Evolutionary conservation across 2,797 vertebrate species (phyloP), one percentile per base, ranked within the genome.

Genomic region (Borostomias antarcticus): DNA sequence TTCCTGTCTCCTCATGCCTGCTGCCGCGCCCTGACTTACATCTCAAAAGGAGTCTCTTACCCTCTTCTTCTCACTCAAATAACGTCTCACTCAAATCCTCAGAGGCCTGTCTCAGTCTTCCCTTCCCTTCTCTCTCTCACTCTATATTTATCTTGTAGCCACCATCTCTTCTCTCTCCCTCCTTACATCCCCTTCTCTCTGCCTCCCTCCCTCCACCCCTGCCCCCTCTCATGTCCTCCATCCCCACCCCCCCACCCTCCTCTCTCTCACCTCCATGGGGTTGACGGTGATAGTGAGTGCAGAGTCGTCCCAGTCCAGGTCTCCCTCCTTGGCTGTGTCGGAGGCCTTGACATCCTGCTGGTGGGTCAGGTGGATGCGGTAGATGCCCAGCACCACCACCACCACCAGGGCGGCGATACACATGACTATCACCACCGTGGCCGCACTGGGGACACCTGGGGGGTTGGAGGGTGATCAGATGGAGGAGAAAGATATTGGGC

Each of bases 201-300:
- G 4, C 29, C 11, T 19, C 17, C 7, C 53, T 56, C 33, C 33
- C 33, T 58, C 58, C n/a, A 25, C 26, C 25, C 11, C 19, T 43
- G 2, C 11, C 21, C 15, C n/a, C n/a, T 17, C 23, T n/a, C 66
- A 13, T 3, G 40, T 43, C 23, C 26, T 57, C n/a, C 29, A 10
- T 28, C 8, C 7, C 19, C n/a, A 29, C n/a, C 32, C 1, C 3
- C 10, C 65, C 30, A 2, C 62, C 23, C 48, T 0, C 5, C 5
- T 25, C 26, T 19, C 11, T 11, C 13, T 74, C 82, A 97, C 97
- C 95, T 99, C 95, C 94, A 99, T 95, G 3, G 97, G 97, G 74
- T 99, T 99, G 79, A 99, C 85, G 0, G 96, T 99, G 83, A 99
- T 98, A 0, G 95, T 97, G 72, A 98, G 91, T 1, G 94, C 93